Percentiles rank a stretch among this genome's conserved stretches.
Conservation (phyloP, 2,797 vertebrate species). For the Tenualosa thibaudeaui region DNA sequence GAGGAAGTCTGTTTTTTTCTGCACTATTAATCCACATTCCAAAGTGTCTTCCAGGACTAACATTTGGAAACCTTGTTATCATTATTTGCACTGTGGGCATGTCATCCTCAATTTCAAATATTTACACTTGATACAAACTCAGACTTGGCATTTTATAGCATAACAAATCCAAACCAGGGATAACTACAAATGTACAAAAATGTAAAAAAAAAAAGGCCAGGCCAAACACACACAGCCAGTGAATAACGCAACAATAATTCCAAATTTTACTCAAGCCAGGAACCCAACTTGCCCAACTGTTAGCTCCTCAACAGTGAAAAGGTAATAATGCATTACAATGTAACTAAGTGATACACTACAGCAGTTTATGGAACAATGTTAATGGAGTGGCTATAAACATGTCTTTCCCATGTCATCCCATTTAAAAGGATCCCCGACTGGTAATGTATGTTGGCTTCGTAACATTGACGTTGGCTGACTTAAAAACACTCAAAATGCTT, state of each 20-base stretch:
- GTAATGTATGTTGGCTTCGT: too few species aligned
- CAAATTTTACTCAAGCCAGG: neutral
- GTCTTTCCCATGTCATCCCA: too few species aligned
- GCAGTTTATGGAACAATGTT: too few species aligned
- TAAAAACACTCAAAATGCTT: too few species aligned
- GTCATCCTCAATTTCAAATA: neutral
- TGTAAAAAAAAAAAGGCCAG: neutral
- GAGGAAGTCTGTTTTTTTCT: constrained; percentile 5
- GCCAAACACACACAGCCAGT: neutral
- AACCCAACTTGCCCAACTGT: neutral
- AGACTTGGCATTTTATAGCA: neutral
- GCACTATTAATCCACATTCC: constrained; percentile 17
- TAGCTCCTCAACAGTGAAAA: neutral
- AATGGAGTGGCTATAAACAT: too few species aligned
- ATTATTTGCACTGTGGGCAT: constrained; percentile 7
- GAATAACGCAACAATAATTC: neutral
- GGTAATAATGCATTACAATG: too few species aligned
- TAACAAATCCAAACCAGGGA: neutral
- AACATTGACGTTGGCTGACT: too few species aligned
- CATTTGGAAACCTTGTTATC: neutral
- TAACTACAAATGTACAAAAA: neutral
- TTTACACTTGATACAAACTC: neutral
- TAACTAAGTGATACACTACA: too few species aligned
- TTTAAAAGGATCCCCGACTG: too few species aligned
- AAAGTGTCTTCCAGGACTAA: neutral